phyloP scores from a whole-genome alignment of 2,888 invertebrate species.

The Noctuana brunneofusca region DNA sequence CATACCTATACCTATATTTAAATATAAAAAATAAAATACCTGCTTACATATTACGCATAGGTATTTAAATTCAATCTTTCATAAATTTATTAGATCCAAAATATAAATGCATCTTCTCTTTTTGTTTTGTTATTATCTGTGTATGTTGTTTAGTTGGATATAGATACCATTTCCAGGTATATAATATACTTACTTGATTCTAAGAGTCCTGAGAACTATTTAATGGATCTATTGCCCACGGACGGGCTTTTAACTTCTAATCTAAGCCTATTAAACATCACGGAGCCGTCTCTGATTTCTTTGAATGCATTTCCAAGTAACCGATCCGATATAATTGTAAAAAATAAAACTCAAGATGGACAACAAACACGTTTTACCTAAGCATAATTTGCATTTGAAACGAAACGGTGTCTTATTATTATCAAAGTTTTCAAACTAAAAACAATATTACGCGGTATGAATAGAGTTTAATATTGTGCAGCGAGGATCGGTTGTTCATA shows the following conservation, averaged over 20 bases:
- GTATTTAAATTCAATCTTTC: no score
- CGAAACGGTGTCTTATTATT: constrained; percentile 39
- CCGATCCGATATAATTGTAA: constrained; percentile 79
- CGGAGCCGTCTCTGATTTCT: constrained; percentile 74
- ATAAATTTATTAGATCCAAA: no score
- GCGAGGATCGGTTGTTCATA: constrained; percentile 39
- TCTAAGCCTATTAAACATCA: constrained; percentile 80
- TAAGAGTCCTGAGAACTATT: constrained; percentile 53
- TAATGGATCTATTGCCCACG: constrained; percentile 62
- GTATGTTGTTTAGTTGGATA: no score
- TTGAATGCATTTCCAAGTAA: constrained; percentile 82
- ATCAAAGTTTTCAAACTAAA: constrained; percentile 29
- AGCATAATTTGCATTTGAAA: constrained; percentile 76
- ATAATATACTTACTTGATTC: constrained; percentile 19
- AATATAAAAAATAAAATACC: no score
- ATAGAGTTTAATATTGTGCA: constrained; percentile 43
- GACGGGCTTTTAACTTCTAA: constrained; percentile 78
- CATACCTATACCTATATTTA: no score
- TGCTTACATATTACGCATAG: no score
- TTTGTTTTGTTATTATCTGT: no score
- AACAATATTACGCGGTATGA: background rate
- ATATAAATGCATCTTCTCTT: no score
- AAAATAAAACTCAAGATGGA: constrained; percentile 78
- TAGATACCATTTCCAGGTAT: background rate
- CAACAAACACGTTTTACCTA: constrained; percentile 81